phyloP scores from a whole-genome alignment of 2,113 vertebrate genomes.

The Vimba vimba region DNA sequence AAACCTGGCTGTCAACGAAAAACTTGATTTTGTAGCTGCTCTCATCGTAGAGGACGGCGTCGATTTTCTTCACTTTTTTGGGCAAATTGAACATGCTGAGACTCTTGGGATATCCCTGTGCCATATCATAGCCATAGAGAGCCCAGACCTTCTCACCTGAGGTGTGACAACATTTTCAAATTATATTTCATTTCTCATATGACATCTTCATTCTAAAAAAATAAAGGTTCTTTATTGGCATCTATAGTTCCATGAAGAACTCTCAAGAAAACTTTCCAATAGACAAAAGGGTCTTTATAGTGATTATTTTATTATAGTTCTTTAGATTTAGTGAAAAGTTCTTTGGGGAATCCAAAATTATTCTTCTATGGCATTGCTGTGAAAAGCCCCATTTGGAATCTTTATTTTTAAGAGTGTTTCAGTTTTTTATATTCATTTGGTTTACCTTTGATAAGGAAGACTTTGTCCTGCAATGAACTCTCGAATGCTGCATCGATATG shows the following conservation, averaged over 20 bases:
- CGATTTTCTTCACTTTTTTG: slow-evolving; percentile 72
- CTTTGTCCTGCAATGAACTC: slow-evolving; percentile 45
- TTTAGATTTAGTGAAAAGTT: not conserved
- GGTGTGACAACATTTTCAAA: not conserved
- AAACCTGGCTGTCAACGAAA: slow-evolving; percentile 79
- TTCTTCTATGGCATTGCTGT: not conserved
- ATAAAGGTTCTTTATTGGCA: not conserved
- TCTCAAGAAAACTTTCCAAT: not conserved
- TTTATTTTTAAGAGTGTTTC: not conserved
- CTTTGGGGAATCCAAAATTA: not conserved
- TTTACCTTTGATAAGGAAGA: slow-evolving; percentile 75
- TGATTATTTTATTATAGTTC: not conserved
- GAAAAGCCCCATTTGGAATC: not conserved
- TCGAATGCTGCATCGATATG: slow-evolving; percentile 85
- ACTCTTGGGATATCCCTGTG: slow-evolving; percentile 75
- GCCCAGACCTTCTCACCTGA: slow-evolving; percentile 84
- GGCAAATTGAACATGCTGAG: slow-evolving; percentile 82
- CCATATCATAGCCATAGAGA: slow-evolving; percentile 79
- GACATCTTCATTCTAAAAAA: not conserved
- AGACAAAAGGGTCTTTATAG: not conserved
- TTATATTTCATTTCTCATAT: not conserved
- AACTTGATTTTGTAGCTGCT: slow-evolving; percentile 80
- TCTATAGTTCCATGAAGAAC: not conserved
- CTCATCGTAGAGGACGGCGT: slow-evolving; percentile 79
- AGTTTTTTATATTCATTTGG: not conserved